A percentile compares a stretch with the other conserved stretches of the same genome.
These are phyloP conservation scores for Falco concolor DNA, from an alignment of 2,797 vertebrate species.

Conservation along the genomic window DNA sequence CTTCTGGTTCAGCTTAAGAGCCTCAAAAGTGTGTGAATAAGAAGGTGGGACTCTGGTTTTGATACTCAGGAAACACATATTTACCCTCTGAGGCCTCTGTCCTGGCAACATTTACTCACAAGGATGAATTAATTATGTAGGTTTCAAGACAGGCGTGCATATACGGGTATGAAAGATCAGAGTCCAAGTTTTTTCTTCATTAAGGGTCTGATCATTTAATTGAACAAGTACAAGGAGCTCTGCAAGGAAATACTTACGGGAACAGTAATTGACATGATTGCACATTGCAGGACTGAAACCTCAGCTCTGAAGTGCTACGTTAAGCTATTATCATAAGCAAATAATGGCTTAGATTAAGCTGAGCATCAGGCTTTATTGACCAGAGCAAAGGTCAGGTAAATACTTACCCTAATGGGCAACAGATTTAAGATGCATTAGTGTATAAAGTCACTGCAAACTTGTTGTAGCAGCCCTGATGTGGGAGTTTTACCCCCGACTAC, in stretches of 20 bases:
- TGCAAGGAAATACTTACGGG: background rate
- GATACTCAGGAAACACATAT: background rate
- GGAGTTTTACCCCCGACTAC: background rate
- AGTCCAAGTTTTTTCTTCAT: background rate
- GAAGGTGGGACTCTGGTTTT: background rate
- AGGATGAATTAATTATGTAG: background rate
- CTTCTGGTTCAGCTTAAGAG: slow-evolving; percentile 6
- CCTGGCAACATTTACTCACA: background rate
- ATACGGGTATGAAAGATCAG: background rate
- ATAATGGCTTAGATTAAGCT: background rate
- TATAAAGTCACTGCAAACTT: background rate
- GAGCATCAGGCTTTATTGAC: background rate
- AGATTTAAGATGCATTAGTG: background rate
- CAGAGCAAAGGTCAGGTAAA: slow-evolving; percentile 13
- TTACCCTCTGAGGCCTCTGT: background rate
- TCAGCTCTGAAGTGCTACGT: background rate
- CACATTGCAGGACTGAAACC: background rate
- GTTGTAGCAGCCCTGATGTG: background rate
- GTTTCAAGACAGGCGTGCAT: background rate
- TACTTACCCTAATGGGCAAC: background rate
- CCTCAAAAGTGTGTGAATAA: background rate
- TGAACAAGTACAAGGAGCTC: background rate
- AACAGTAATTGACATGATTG: background rate
- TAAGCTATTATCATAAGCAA: background rate
- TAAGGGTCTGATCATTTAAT: background rate